Conservation (phyloP, 2,888 invertebrate species). For the Xylota segnis region DNA sequence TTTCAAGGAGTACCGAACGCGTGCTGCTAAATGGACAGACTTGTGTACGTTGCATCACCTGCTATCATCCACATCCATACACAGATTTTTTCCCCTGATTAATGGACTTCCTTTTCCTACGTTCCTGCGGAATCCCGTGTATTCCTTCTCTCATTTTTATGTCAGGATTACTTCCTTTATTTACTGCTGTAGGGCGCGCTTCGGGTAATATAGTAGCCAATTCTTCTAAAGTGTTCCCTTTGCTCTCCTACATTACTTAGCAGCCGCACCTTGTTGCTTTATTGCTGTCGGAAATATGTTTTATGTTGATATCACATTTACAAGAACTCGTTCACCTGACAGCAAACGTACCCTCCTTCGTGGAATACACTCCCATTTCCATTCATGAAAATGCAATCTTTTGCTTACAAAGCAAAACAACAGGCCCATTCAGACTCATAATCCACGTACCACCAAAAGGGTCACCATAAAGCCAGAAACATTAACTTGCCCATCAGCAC, state of each 20-base stretch:
- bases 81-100: too few species aligned
- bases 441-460: slow-evolving; percentile 17
- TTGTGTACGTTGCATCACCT: too few species aligned
- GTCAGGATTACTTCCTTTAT: neutral
- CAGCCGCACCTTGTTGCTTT: slow-evolving; percentile 17
- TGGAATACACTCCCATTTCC: slow-evolving; percentile 29
- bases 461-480: slow-evolving; percentile 4
- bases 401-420: slow-evolving; percentile 33
- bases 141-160: too few species aligned
- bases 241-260: neutral
- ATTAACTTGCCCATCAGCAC: slow-evolving; percentile 29
- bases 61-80: too few species aligned
- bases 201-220: neutral
- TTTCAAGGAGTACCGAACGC: too few species aligned
- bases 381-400: slow-evolving; percentile 43
- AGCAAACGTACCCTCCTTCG: slow-evolving; percentile 8
- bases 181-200: neutral
- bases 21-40: too few species aligned
- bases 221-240: neutral
- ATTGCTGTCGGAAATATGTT: neutral
- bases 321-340: slow-evolving; percentile 2
- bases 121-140: too few species aligned
- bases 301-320: neutral
- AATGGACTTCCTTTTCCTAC: too few species aligned
- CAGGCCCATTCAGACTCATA: slow-evolving; percentile 27